These are phyloP conservation scores for Patella caerulea DNA, from an alignment of 2,888 invertebrate genomes.

Conservation along the genomic window DNA sequence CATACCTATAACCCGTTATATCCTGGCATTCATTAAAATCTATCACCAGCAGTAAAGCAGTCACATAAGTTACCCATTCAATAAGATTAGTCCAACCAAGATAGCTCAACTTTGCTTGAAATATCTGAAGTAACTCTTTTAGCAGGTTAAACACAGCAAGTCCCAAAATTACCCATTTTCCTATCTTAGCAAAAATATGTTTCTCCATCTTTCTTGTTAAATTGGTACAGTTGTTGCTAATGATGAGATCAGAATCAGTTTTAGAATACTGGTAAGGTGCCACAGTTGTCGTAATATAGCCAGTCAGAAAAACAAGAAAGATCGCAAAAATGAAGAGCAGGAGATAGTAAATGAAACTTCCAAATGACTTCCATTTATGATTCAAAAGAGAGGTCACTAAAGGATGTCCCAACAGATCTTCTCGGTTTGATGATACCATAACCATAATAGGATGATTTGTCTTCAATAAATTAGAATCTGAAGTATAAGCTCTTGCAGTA, in stretches of 20 bases:
- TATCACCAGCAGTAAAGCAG: slow-evolving; percentile 72
- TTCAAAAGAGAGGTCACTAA: slow-evolving; percentile 72
- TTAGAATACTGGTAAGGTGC: slow-evolving; percentile 42
- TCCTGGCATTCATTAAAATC: slow-evolving; percentile 71
- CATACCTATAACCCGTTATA: slow-evolving; percentile 67
- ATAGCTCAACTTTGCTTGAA: slow-evolving; percentile 71
- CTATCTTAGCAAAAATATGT: slow-evolving; percentile 52
- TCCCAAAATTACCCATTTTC: slow-evolving; percentile 69
- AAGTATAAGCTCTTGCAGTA: slow-evolving; percentile 65
- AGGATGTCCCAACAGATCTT: slow-evolving; percentile 73
- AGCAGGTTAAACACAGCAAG: slow-evolving; percentile 70
- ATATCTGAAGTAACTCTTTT: slow-evolving; percentile 72
- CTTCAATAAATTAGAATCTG: slow-evolving; percentile 67
- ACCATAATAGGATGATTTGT: slow-evolving; percentile 71
- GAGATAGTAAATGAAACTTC: slow-evolving; percentile 73
- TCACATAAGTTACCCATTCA: slow-evolving; percentile 73
- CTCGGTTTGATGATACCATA: slow-evolving; percentile 70
- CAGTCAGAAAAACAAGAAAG: slow-evolving; percentile 72
- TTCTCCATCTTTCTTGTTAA: slow-evolving; percentile 20
- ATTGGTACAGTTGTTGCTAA: slow-evolving; percentile 11
- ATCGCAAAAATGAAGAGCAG: slow-evolving; percentile 72
- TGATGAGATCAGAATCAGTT: background rate
- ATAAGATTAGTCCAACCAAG: slow-evolving; percentile 73
- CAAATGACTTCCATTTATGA: slow-evolving; percentile 74
- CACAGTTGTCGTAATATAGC: slow-evolving; percentile 66